Evolutionary conservation across 2,888 invertebrate genomes (phyloP).

Genomic region (Lampropteryx suffumata): DNA sequence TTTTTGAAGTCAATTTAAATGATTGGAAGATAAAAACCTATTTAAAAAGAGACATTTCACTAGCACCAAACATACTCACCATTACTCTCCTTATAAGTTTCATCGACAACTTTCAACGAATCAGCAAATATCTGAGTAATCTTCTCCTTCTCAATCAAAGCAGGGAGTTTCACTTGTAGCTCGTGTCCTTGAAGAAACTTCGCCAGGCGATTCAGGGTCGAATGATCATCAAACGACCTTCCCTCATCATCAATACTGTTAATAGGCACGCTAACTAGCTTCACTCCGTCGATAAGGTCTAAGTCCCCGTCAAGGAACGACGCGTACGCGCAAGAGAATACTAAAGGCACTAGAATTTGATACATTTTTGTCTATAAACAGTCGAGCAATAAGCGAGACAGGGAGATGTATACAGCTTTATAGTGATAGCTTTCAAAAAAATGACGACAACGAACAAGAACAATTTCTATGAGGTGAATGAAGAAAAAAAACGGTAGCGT

Average conservation of each 20-base stretch:
- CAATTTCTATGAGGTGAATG: conserved; percentile 55
- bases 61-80: conserved; percentile 56
- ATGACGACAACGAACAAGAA: conserved; percentile 56
- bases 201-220: conserved; percentile 82
- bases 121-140: conserved; percentile 83
- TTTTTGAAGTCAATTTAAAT: no score
- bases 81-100: conserved; percentile 68
- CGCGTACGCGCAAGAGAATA: conserved; percentile 47
- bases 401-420: conserved; percentile 63
- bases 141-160: conserved; percentile 86
- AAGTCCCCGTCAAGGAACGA: conserved; percentile 77
- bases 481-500: conserved; percentile 45
- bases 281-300: conserved; percentile 85
- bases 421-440: conserved; percentile 78
- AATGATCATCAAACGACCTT: conserved; percentile 75
- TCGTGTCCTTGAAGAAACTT: conserved; percentile 88
- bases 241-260: conserved; percentile 76
- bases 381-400: conserved; percentile 70
- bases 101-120: conserved; percentile 76
- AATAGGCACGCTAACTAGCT: conserved; percentile 80
- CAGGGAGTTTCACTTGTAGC: conserved; percentile 87
- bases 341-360: conserved; percentile 48
- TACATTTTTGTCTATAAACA: conserved; percentile 63
- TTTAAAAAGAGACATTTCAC: background rate
- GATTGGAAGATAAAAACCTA: no score